Evolutionary conservation across 2,797 vertebrate species (phyloP).

Genomic region (Semotilus atromaculatus): DNA sequence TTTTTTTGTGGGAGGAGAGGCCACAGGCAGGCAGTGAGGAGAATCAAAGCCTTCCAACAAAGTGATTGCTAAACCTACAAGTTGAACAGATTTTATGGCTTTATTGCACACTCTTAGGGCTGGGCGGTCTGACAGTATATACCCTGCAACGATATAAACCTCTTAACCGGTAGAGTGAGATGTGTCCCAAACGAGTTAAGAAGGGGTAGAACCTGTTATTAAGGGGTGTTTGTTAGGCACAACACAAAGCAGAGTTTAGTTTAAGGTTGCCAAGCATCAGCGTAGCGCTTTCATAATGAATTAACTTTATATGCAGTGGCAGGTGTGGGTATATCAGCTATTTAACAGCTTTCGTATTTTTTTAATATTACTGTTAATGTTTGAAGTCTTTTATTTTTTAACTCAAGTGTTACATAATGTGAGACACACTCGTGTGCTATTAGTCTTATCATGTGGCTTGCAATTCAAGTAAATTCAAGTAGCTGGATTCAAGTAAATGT

Average conservation of each 20-base stretch:
- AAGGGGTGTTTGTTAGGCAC: neutral
- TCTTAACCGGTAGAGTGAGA: neutral
- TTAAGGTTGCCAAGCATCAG: neutral
- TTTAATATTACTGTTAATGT: neutral
- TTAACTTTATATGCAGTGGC: neutral
- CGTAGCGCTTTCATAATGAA: neutral
- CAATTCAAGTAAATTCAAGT: too few relatives aligned
- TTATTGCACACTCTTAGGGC: conserved; percentile 11
- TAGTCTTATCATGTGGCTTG: neutral
- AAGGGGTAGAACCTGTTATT: conserved; percentile 23
- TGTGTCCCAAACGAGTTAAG: neutral
- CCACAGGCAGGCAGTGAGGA: neutral
- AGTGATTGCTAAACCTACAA: conserved; percentile 18
- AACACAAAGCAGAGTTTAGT: conserved; percentile 11
- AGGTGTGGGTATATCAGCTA: neutral
- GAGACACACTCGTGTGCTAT: neutral
- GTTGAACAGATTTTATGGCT: conserved; percentile 30
- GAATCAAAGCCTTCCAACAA: conserved; percentile 15
- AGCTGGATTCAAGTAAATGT: neutral
- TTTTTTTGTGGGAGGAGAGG: conserved; percentile 29
- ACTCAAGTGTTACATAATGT: neutral
- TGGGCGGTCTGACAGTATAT: neutral
- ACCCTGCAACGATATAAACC: neutral
- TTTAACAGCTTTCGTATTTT: neutral
- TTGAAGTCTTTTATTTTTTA: neutral